Conservation (phyloP, 2,888 invertebrate species). For the Taenaris catops region DNA sequence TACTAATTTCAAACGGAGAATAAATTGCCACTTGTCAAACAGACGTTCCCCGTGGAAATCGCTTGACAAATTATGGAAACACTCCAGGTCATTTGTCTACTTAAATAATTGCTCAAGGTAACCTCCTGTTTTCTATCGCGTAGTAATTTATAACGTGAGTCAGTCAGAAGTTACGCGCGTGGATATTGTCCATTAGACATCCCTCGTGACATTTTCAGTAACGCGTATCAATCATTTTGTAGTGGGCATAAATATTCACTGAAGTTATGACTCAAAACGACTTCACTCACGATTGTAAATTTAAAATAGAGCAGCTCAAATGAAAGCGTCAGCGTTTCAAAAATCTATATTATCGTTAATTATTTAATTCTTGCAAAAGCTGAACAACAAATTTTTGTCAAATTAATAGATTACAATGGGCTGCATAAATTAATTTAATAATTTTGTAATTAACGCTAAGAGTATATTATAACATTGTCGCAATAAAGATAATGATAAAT, state of each 20-base stretch:
- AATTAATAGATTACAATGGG: too few relatives aligned
- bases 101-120: constrained; percentile 43
- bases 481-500: too few relatives aligned
- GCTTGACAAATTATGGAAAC: too few relatives aligned
- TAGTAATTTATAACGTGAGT: constrained; percentile 39
- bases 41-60: too few relatives aligned
- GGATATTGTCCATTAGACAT: constrained; percentile 32
- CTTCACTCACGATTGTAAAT: constrained; percentile 46
- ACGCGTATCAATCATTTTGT: constrained; percentile 32
- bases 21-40: too few relatives aligned
- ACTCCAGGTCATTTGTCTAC: constrained; percentile 45
- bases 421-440: too few relatives aligned
- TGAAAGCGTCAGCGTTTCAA: constrained; percentile 22
- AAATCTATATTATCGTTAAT: too few relatives aligned
- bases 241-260: constrained; percentile 37
- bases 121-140: constrained; percentile 39
- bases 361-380: too few relatives aligned
- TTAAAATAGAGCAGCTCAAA: constrained; percentile 29
- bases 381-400: too few relatives aligned
- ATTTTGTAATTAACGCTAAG: too few relatives aligned
- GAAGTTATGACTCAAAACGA: constrained; percentile 44
- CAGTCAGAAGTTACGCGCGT: constrained; percentile 28
- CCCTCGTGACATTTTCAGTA: constrained; percentile 45
- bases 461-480: too few relatives aligned
- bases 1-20: too few relatives aligned